Conservation (phyloP, 2,888 invertebrate genomes). For the Lithophane semibrunnea region DNA sequence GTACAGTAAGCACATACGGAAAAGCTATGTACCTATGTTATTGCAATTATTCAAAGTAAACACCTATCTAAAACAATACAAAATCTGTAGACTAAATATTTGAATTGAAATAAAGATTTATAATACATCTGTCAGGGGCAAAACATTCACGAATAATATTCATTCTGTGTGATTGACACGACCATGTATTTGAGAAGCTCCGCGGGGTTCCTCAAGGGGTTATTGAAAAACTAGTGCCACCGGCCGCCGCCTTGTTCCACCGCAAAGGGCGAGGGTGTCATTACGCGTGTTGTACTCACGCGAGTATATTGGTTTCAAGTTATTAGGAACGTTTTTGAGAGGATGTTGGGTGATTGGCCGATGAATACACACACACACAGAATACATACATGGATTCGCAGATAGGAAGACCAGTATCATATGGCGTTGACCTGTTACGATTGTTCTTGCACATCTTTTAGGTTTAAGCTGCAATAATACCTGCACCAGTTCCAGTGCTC, state of each 20-base stretch:
- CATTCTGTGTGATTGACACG: slow-evolving; percentile 72
- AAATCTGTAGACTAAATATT: slow-evolving; percentile 47
- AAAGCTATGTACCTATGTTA: too few species aligned
- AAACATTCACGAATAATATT: slow-evolving; percentile 63
- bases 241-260: slow-evolving; percentile 84
- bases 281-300: slow-evolving; percentile 47
- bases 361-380: too few species aligned
- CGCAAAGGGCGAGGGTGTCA: slow-evolving; percentile 76
- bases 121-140: slow-evolving; percentile 68
- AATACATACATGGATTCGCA: too few species aligned
- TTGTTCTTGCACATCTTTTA: too few species aligned
- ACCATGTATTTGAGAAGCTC: slow-evolving; percentile 83
- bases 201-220: slow-evolving; percentile 86
- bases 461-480: too few species aligned
- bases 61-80: slow-evolving; percentile 37
- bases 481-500: too few species aligned
- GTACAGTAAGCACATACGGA: too few species aligned
- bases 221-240: slow-evolving; percentile 82
- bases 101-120: slow-evolving; percentile 57
- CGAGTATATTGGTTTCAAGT: slow-evolving; percentile 40
- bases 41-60: slow-evolving; percentile 12
- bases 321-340: slow-evolving; percentile 46
- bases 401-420: too few species aligned
- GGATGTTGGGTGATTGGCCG: neutral
- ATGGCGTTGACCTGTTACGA: too few species aligned